Conservation (phyloP, 2,888 invertebrate species). For the Gastracanthus pulcherrimus region DNA sequence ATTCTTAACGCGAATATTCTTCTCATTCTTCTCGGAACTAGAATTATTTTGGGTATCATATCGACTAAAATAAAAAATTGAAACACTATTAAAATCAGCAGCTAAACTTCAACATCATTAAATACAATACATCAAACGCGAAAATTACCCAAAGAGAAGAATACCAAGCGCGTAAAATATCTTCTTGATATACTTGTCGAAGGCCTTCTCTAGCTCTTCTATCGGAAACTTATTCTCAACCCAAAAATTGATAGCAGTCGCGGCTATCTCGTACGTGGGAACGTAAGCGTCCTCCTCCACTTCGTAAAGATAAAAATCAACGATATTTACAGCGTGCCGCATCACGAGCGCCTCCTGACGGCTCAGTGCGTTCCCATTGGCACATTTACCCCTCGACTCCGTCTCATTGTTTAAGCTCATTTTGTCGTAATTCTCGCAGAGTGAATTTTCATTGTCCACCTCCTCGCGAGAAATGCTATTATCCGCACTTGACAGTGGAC, state of each 20-base stretch:
- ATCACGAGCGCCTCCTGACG: conserved; percentile 42
- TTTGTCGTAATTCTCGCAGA: conserved; percentile 20
- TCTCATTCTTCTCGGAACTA: conserved; percentile 64
- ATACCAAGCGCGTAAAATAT: conserved; percentile 74
- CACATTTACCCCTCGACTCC: conserved; percentile 1
- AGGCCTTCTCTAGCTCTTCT: conserved; percentile 79
- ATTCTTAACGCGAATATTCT: conserved; percentile 57
- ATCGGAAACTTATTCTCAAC: conserved; percentile 77
- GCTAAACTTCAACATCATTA: background rate
- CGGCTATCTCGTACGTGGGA: conserved; percentile 71
- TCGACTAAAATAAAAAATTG: conserved; percentile 61
- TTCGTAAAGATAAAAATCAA: conserved; percentile 73
- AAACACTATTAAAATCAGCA: background rate
- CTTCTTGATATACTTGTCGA: conserved; percentile 80
- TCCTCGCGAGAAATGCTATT: conserved; percentile 40
- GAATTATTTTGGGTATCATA: conserved; percentile 62
- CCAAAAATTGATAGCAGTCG: conserved; percentile 77
- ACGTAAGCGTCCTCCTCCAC: conserved; percentile 70
- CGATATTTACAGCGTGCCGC: conserved; percentile 66
- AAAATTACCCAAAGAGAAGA: conserved; percentile 71
- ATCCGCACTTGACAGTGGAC: conserved; percentile 44
- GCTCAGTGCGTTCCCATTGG: conserved; percentile 50
- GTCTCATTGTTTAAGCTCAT: conserved; percentile 1
- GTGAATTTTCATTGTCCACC: conserved; percentile 26
- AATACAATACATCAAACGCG: background rate